Evolutionary conservation across 2,888 invertebrate species (phyloP).

Genomic region (Blastobasis lacticolella): DNA sequence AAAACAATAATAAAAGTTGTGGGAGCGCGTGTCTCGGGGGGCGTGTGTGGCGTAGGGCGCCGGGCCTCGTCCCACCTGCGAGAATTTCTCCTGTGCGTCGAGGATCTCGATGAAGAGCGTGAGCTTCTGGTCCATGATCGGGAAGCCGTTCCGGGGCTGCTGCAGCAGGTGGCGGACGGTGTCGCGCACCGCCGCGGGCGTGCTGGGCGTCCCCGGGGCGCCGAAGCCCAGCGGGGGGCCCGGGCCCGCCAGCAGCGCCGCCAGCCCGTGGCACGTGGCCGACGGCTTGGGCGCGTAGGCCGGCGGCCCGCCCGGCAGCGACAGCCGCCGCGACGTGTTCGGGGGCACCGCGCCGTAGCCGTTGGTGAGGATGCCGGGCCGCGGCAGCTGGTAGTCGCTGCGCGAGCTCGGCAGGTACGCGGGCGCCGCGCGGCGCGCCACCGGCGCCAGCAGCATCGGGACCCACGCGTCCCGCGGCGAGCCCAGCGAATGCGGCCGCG

Average conservation of each 20-base stretch:
- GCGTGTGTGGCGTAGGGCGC: not conserved
- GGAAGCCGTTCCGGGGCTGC: constrained; percentile 83
- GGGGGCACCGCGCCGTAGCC: constrained; percentile 68
- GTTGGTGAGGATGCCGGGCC: constrained; percentile 69
- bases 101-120: constrained; percentile 87
- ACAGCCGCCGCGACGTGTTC: constrained; percentile 66
- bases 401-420: constrained; percentile 73
- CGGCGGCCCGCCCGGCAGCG: constrained; percentile 69
- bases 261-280: constrained; percentile 76
- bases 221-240: constrained; percentile 15
- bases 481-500: constrained; percentile 78
- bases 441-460: constrained; percentile 70
- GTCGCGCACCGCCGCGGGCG: constrained; percentile 79
- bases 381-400: constrained; percentile 76
- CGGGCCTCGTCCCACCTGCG: constrained; percentile 75
- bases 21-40: too few species aligned
- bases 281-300: constrained; percentile 73
- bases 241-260: constrained; percentile 21
- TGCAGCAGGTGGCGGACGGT: constrained; percentile 80
- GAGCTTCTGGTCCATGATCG: constrained; percentile 84
- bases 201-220: constrained; percentile 64
- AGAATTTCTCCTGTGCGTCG: constrained; percentile 86
- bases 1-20: too few species aligned
- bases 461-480: constrained; percentile 57
- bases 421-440: constrained; percentile 67